Conservation (phyloP, 2,113 vertebrate genomes). For the Melanerpes formicivorus region DNA sequence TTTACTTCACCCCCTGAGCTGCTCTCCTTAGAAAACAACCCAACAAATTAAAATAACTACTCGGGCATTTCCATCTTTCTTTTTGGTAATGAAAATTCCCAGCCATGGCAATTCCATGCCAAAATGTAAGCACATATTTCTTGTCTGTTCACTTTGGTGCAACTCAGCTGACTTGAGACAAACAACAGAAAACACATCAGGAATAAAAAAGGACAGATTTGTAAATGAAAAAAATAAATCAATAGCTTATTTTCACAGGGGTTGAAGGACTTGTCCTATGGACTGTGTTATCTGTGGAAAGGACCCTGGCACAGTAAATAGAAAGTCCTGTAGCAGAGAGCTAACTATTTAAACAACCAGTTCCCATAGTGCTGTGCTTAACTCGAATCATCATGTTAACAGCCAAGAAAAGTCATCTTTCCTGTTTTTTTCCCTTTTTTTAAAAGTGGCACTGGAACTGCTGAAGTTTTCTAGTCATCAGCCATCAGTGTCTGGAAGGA, state of each 20-base stretch:
- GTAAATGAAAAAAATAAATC: conserved; percentile 34
- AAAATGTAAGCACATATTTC: neutral
- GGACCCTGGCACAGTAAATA: neutral
- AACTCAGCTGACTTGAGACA: neutral
- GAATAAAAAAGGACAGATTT: neutral
- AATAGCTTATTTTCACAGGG: conserved; percentile 12
- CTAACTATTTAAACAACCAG: neutral
- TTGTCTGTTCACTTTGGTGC: neutral
- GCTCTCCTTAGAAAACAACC: neutral
- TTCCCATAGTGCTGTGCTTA: neutral
- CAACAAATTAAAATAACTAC: conserved; percentile 11
- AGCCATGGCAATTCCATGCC: neutral
- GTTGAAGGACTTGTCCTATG: neutral
- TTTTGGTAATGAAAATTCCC: neutral
- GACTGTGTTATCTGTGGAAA: neutral
- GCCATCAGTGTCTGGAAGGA: neutral
- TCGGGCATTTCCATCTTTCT: neutral
- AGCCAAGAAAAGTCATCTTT: neutral
- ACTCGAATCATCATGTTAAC: neutral
- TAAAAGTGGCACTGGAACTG: neutral
- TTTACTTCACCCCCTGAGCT: neutral
- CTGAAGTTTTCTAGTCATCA: neutral
- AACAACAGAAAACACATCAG: neutral
- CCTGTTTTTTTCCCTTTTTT: neutral
- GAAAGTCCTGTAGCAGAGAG: neutral